Evolutionary conservation across 53 echinoderm and acorn worm genomes (phyloP).

Genomic region (Arbacia lixula): DNA sequence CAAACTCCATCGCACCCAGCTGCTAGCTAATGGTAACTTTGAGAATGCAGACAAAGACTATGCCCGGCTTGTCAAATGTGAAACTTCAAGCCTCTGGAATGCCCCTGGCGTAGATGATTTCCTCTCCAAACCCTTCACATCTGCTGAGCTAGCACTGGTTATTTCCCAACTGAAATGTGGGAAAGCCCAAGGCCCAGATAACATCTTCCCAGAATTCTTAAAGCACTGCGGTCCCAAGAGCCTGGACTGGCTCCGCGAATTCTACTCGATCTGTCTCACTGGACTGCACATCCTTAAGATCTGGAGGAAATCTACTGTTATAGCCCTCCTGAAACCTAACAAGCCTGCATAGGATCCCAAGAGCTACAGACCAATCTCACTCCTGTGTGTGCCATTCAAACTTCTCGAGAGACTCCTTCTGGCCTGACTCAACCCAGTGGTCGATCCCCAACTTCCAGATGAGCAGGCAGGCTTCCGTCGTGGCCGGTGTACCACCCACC

Average conservation of each 20-base stretch:
- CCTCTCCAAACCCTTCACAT: constrained; percentile 53
- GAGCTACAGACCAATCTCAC: constrained; percentile 60
- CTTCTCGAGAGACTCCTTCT: constrained; percentile 51
- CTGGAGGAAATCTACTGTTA: constrained; percentile 51
- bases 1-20: constrained; percentile 57
- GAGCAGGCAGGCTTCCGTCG: constrained; percentile 71
- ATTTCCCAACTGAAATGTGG: constrained; percentile 32
- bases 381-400: constrained; percentile 62
- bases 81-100: constrained; percentile 36
- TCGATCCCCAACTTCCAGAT: constrained; percentile 60
- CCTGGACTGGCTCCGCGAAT: constrained; percentile 52
- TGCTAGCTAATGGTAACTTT: constrained; percentile 52
- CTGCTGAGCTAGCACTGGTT: constrained; percentile 11
- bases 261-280: constrained; percentile 52
- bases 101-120: constrained; percentile 45
- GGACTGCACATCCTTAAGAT: constrained; percentile 50
- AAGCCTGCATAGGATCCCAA: constrained; percentile 66
- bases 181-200: constrained; percentile 52
- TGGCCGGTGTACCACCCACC: constrained; percentile 45
- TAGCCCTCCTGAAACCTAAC: constrained; percentile 62
- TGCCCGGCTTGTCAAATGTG: constrained; percentile 4
- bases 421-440: constrained; percentile 28
- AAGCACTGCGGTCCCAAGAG: constrained; percentile 48
- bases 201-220: constrained; percentile 46
- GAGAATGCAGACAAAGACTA: constrained; percentile 36